Evolutionary conservation across 2,113 vertebrate species (phyloP), one percentile per base, ranked within the genome.

Genomic region (Ceratotherium simum): DNA sequence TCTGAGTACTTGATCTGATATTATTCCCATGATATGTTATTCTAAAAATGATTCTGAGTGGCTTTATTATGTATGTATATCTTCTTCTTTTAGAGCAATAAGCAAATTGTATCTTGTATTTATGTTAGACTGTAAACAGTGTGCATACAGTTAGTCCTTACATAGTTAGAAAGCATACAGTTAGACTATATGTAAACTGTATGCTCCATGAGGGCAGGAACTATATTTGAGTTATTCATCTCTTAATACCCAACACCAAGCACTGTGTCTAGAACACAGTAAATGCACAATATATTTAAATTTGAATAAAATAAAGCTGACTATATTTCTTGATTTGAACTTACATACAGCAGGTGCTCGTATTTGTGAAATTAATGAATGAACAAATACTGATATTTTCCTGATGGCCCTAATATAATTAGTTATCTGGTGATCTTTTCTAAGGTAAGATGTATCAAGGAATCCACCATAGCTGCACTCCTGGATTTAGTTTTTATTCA

Each of bases 251-350:
- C 14, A 5, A 48, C 6, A 69, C 1, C 13, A 90, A 76, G 36
- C 23, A 51, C 8, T 84, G 4, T 48, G 70, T 54, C 25, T 84
- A 73, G 31, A 78, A 29, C 6, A 62, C 56, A 83, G 13, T 48
- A n/a, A 83, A 65, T 21, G 36, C 12, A 90, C 11, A 76, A 21
- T 88, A 48, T 65, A 39, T 23, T 95, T 87, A 70, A 60, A 36
- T 17, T 60, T 31, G 21, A 69, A 60, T 94, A 75, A 73, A 51
- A 81, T 85, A 67, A 75, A 89, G 27, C 29, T 67, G 46, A 73
- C 36, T 29, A 14, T 70, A 97, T 87, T 88, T 95, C 64, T 95
- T 91, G 39, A 58, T 95, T 93, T 96, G 23, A 92, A 79, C 16
- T 88, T 82, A 79, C 17, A 73, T 31, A 39, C 29, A 80, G 46